Evolutionary conservation across 2,797 vertebrate species (phyloP), one percentile per base, ranked within the genome.

Genomic region (Silurus lanzhouensis): DNA sequence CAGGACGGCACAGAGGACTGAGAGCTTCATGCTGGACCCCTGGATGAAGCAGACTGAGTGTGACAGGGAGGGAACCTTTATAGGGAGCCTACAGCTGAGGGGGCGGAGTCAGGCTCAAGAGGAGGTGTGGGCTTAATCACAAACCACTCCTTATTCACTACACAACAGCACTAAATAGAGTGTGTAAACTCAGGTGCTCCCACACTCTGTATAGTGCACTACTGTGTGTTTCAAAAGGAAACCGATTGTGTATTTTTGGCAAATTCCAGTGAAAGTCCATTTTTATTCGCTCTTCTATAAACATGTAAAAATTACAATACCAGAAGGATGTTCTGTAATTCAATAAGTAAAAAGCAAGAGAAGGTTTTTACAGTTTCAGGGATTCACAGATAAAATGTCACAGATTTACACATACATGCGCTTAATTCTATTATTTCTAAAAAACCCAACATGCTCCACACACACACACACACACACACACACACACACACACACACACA

Each of bases 21-120:
- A 85, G 90, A 85, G 27, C 85, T 94, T 94, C 95, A 95, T 95
- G 83, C 60, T 92, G 90, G 90, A 72, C 55, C 72, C 67, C 66
- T 60, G 67, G 66, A 90, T 77, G 84, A 86, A 91, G 90, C 90
- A 92, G 90, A 87, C 3, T 79, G 46, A 25, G 61, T 9, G 22
- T 14, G 14, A 10, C 77, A 78, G 71, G 14, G 8, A 86, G 0
- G 38, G 0, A 27, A 27, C 85, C 93, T 95, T 93, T 95, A 95
- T 95, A 95, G 90, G 78, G 68, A 84, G 76, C 48, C 74, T 52
- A 38, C 8, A 82, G 57, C 68, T 15, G 85, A 81, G 64, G 60
- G 85, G 80, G 85, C 57, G 71, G 78, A 81, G 57, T 55, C 60
- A 79, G 60, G 5, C 60, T 81, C 57, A 78, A 79, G 87, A 9